Evolutionary conservation across 2,888 invertebrate species (phyloP).

Genomic region (Copidosoma aretas): DNA sequence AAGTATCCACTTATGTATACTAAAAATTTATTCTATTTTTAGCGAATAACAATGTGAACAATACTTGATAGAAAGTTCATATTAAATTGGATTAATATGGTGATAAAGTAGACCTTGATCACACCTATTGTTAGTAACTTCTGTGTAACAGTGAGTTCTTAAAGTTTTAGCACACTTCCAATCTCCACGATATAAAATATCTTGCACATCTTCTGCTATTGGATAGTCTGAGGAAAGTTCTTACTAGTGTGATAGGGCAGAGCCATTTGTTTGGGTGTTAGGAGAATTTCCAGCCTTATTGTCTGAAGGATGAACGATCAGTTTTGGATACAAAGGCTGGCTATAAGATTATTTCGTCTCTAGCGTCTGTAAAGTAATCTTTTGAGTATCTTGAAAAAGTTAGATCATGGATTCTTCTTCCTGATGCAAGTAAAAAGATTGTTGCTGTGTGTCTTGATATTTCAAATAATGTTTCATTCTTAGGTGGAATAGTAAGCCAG

Average conservation of each 20-base stretch:
- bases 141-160: conserved; percentile 37
- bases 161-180: conserved; percentile 42
- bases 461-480: conserved; percentile 32
- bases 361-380: not conserved
- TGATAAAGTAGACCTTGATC: no score
- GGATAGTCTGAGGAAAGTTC: conserved; percentile 2
- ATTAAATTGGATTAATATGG: not conserved
- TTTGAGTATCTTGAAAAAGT: conserved; percentile 35
- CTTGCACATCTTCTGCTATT: conserved; percentile 17
- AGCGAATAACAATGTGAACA: no score
- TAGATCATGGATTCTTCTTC: conserved; percentile 40
- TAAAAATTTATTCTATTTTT: no score
- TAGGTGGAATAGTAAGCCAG: conserved; percentile 22
- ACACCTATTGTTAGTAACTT: conserved; percentile 2
- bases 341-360: conserved; percentile 43
- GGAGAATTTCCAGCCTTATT: conserved; percentile 42
- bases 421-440: conserved; percentile 39
- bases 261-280: conserved; percentile 40
- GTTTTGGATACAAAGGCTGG: conserved; percentile 43
- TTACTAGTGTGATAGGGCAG: conserved; percentile 38
- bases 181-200: conserved; percentile 39
- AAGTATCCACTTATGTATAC: no score
- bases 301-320: conserved; percentile 39
- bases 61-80: no score
- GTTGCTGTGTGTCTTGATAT: conserved; percentile 40